These are phyloP conservation scores for Phrynocephalus forsythii DNA, from an alignment of 2,797 vertebrate species.

Conservation along the genomic window DNA sequence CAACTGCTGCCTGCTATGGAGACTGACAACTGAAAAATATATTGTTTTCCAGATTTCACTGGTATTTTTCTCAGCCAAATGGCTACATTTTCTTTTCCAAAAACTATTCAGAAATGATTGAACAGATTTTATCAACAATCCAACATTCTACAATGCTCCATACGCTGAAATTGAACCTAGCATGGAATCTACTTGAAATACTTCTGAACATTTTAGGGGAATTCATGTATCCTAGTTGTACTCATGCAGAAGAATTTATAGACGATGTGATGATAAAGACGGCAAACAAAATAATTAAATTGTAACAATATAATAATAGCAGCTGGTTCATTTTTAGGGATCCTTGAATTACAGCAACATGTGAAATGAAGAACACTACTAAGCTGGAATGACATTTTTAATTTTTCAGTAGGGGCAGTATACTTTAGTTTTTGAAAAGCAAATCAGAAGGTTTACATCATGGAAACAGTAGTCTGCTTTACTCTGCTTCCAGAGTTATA, in stretches of 20 bases:
- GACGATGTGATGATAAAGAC: background rate
- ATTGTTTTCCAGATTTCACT: background rate
- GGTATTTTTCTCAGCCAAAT: background rate
- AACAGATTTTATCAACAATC: background rate
- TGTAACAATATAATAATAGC: background rate
- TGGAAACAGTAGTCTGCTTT: background rate
- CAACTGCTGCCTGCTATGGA: slow-evolving; percentile 24
- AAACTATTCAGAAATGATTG: background rate
- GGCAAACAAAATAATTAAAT: background rate
- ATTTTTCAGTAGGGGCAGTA: background rate
- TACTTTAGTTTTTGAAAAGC: slow-evolving; percentile 42
- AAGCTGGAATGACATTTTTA: background rate
- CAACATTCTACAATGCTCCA: background rate
- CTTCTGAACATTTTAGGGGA: background rate
- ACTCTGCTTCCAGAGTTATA: background rate
- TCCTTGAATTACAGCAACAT: background rate
- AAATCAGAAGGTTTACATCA: slow-evolving; percentile 37
- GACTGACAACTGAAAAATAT: background rate
- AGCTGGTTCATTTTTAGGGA: background rate
- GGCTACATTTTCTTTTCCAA: background rate
- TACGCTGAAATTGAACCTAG: background rate
- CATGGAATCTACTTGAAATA: background rate
- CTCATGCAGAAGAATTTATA: background rate
- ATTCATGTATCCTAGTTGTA: background rate
- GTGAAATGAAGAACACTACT: background rate